Conservation (phyloP, 2,888 invertebrate species). For the Congeria kusceri region DNA sequence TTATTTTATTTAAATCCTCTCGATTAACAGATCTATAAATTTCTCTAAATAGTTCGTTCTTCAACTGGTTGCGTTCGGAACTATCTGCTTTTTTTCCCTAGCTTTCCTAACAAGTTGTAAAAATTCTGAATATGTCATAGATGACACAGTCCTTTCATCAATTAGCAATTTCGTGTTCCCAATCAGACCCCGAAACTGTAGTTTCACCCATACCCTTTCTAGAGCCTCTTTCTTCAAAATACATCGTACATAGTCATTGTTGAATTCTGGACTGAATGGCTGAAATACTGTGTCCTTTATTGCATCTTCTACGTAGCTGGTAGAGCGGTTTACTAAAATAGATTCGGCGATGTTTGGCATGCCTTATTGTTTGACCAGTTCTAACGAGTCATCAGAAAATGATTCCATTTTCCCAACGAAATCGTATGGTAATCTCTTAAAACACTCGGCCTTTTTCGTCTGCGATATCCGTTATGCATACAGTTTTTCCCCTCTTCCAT, state of each 20-base stretch:
- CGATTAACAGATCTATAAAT: constrained; percentile 55
- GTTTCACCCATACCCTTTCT: constrained; percentile 28
- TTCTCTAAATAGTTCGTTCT: constrained; percentile 59
- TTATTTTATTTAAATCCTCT: constrained; percentile 54
- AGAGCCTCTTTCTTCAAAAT: constrained; percentile 24
- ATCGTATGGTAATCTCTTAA: constrained; percentile 56
- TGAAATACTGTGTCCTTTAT: constrained; percentile 28
- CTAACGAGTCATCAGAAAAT: constrained; percentile 40
- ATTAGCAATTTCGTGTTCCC: constrained; percentile 17
- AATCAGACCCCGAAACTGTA: constrained; percentile 32
- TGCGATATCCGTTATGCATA: neutral
- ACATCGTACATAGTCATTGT: constrained; percentile 7
- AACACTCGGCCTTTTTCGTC: neutral
- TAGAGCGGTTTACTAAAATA: neutral
- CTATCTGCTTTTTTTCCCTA: constrained; percentile 23
- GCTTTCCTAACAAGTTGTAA: constrained; percentile 43
- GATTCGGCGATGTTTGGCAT: constrained; percentile 2
- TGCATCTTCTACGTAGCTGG: constrained; percentile 13
- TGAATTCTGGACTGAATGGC: constrained; percentile 23
- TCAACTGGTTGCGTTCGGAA: constrained; percentile 53
- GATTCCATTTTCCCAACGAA: constrained; percentile 63
- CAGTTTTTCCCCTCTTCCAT: neutral
- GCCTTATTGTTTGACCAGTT: constrained; percentile 29
- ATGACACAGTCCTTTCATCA: neutral
- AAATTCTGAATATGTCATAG: constrained; percentile 41